Evolutionary conservation across 2,888 invertebrate species (phyloP).

Genomic region (Polyploca ridens): DNA sequence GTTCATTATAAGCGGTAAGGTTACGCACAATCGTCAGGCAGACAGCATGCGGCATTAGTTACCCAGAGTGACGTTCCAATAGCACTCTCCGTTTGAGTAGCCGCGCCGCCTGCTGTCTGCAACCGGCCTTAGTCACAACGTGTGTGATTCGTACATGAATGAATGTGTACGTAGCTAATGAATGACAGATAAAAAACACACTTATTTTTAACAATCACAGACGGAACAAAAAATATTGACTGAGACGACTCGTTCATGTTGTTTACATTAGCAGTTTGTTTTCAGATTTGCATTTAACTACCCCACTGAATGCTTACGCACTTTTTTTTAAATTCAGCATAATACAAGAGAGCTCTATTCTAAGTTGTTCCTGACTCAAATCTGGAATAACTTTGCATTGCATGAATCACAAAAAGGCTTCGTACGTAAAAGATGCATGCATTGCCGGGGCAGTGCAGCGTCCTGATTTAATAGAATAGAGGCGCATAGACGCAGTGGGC

Average conservation of each 20-base stretch:
- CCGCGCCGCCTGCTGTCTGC: conserved; percentile 41
- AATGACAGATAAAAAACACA: conserved; percentile 32
- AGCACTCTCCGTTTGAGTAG: conserved; percentile 45
- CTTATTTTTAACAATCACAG: background rate
- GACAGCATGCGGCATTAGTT: conserved; percentile 63
- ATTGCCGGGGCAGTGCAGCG: conserved; percentile 53
- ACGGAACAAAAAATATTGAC: background rate
- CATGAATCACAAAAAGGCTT: conserved; percentile 71
- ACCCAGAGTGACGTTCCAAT: conserved; percentile 69
- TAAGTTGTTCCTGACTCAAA: conserved; percentile 65
- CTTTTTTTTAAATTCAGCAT: conserved; percentile 22
- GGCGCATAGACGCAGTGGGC: conserved; percentile 52
- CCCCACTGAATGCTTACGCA: conserved; percentile 20
- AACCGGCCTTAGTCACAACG: conserved; percentile 39
- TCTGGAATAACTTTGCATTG: conserved; percentile 77
- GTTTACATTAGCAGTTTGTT: too few species aligned
- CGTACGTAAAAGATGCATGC: conserved; percentile 61
- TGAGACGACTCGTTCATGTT: too few species aligned
- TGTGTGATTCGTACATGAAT: conserved; percentile 53
- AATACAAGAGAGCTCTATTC: conserved; percentile 43
- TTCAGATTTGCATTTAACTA: conserved; percentile 3
- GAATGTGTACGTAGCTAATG: conserved; percentile 53
- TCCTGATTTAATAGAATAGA: conserved; percentile 78
- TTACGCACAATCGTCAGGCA: conserved; percentile 58
- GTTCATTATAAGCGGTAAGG: conserved; percentile 44